A percentile compares a stretch with the other conserved stretches of the same genome.
Conservation (phyloP, 2,113 vertebrate genomes). For the Ictalurus punctatus region DNA sequence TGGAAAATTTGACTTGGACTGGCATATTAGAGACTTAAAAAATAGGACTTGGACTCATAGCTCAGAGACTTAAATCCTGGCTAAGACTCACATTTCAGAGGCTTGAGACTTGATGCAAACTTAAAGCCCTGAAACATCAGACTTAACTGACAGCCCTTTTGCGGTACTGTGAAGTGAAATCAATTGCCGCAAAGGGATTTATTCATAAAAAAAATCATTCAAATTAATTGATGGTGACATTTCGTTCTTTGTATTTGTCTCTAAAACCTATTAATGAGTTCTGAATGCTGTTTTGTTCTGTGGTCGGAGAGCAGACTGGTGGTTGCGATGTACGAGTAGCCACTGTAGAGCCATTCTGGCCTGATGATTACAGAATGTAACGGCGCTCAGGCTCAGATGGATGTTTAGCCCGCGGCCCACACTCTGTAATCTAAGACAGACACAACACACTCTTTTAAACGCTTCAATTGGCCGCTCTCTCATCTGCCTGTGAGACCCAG, state of each 20-base stretch:
- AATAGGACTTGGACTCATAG: not conserved
- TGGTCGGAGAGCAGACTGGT: not conserved
- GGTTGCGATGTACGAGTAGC: conserved; percentile 28
- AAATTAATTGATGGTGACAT: not conserved
- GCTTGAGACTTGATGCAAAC: not conserved
- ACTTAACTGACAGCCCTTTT: not conserved
- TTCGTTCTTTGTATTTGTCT: not conserved
- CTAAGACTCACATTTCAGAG: not conserved
- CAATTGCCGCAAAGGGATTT: not conserved
- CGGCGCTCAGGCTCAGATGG: conserved; percentile 52
- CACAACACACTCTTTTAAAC: conserved; percentile 68
- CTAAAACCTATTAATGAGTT: not conserved
- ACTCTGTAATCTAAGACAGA: conserved; percentile 75
- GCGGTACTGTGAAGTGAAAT: not conserved
- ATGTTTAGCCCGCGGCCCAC: conserved; percentile 61
- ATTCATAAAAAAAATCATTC: not conserved
- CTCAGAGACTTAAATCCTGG: not conserved
- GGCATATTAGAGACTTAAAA: not conserved
- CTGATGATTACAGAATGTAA: conserved; percentile 51
- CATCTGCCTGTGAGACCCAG: conserved; percentile 61
- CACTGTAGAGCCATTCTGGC: conserved; percentile 39
- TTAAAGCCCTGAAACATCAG: not conserved
- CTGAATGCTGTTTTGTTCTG: not conserved
- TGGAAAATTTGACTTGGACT: not conserved
- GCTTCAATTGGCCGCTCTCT: conserved; percentile 65